A percentile compares a stretch with the other conserved stretches of the same genome.
Conservation (phyloP, 2,888 invertebrate genomes). For the Coenonympha glycerion region DNA sequence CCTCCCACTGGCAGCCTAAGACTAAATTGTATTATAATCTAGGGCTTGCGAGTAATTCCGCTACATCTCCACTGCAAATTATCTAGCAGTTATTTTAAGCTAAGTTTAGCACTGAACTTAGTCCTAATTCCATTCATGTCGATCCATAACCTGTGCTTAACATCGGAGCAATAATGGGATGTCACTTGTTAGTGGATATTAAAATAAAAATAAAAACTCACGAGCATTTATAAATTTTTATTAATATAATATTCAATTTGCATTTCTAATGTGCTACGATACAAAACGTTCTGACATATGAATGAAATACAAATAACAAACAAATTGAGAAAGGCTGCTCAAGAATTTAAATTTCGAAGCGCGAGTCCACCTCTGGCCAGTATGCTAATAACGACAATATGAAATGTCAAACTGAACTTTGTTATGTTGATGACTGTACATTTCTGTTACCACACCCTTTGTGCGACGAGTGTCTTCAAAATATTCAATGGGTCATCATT, state of each 20-base stretch:
- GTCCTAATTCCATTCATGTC: no score
- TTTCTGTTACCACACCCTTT: slow-evolving; percentile 60
- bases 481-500: slow-evolving; percentile 57
- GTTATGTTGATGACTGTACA: slow-evolving; percentile 66
- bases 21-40: no score
- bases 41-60: no score
- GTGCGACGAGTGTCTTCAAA: slow-evolving; percentile 39
- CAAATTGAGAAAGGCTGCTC: slow-evolving; percentile 46
- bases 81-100: no score
- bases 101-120: no score
- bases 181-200: no score
- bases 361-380: slow-evolving; percentile 54
- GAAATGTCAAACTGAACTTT: slow-evolving; percentile 58
- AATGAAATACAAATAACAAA: slow-evolving; percentile 16
- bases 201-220: no score
- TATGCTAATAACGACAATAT: slow-evolving; percentile 61
- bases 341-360: slow-evolving; percentile 52
- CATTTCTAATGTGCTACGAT: slow-evolving; percentile 5
- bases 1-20: no score
- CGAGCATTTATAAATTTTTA: no score
- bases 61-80: no score
- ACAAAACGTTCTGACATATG: slow-evolving; percentile 10
- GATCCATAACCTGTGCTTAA: no score
- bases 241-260: slow-evolving; percentile 2
- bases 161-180: no score